Base-by-base conservation (phyloP, 2,888 invertebrate genomes). In the Eilema depressum region DNA sequence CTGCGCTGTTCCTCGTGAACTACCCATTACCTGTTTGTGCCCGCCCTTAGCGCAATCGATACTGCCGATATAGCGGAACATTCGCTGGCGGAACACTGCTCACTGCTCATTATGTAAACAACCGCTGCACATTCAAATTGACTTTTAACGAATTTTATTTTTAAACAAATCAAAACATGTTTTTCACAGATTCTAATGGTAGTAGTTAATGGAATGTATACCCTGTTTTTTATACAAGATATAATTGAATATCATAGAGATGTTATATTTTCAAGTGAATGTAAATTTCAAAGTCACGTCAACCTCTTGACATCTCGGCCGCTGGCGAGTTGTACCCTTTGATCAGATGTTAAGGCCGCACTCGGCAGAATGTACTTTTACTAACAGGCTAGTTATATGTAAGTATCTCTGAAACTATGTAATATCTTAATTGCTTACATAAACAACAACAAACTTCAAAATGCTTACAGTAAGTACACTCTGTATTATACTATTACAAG, bases 11-110 rank as follows among this genome's bases (percentile, higher is more conserved):
- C 47, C 30, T 63, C 59, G 59, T 33, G 63, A 63, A 63, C 70
- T 60, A 67, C 28, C 67, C 61, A 67, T 67, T 71, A 71, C 67
- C 63, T 71, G 67, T 71, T 67, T 67, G 70, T 60, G 12, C 70
- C 64, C 63, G 53, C 66, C 62, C 61, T 60, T 37, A 26, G 56
- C 63, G 37, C 71, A 72, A 76, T 76, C 78, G 78, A 80, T 80
- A 65, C 71, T 64, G 56, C 70, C 26, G n/a, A 60, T 66, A 66
- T n/a, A 5, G 20, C 30, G 33, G 41, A 28, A 12, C n/a, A 20
- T 47, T 47, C 47, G 47, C 47, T 20, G 28, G 17, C 26, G 53
- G 41, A 60, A 66, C 28, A 66, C 41, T 12, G 37, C 62, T 70
- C 28, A 66, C 41, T 12, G 37, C 62, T 70, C 37, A 30, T 70